Percentiles rank a stretch among this genome's conserved stretches.
phyloP scores from a whole-genome alignment of 2,113 vertebrate genomes.

The Phyllopteryx taeniolatus region DNA sequence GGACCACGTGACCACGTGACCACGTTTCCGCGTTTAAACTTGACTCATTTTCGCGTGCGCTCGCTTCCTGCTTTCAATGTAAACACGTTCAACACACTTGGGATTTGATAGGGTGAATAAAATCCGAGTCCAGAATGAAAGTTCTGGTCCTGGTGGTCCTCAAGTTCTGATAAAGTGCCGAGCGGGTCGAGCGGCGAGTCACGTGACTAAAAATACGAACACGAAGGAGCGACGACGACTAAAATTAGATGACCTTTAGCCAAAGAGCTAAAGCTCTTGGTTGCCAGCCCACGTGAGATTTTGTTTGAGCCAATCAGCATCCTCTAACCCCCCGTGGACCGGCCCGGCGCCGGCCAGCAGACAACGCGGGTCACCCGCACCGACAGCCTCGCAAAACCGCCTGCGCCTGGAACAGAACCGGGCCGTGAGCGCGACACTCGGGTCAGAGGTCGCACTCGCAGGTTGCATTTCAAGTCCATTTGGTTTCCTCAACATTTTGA shows the following conservation, averaged over 20 bases:
- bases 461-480: not conserved
- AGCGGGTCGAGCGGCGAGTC: not conserved
- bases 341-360: conserved; percentile 6
- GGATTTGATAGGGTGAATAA: not conserved
- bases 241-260: conserved; percentile 33
- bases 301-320: not conserved
- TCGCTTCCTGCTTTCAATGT: conserved; percentile 3
- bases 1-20: not conserved
- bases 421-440: too few species aligned
- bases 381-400: conserved; percentile 31
- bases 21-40: conserved; percentile 33
- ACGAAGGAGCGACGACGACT: not conserved
- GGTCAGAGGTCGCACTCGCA: too few species aligned
- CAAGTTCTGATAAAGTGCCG: not conserved
- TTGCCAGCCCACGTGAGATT: not conserved
- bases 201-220: not conserved
- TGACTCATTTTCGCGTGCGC: conserved; percentile 53
- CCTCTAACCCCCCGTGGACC: not conserved
- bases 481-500: too few species aligned
- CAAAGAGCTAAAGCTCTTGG: not conserved
- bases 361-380: conserved; percentile 51
- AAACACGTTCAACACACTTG: not conserved
- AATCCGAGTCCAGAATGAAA: not conserved
- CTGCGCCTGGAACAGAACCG: not conserved
- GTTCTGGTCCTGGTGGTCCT: not conserved